Conservation (phyloP, 2,888 invertebrate genomes). For the Trichacis sp. region DNA sequence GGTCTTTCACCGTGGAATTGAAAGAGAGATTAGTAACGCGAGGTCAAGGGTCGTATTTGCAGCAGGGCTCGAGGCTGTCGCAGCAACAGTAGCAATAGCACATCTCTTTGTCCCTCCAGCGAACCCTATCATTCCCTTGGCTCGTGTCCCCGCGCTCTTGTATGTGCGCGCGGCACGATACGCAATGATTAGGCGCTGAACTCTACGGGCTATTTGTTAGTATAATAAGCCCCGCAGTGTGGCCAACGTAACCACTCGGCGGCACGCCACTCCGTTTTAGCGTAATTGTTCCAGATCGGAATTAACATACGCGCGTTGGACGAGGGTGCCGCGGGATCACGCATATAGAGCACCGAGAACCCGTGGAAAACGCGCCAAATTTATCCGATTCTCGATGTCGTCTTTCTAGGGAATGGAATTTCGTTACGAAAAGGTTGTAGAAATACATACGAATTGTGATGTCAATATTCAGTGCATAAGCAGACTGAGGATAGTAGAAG, state of each 20-base stretch:
- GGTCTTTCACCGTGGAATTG: too few relatives aligned
- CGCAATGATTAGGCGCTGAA: constrained; percentile 67
- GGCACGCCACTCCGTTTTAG: constrained; percentile 68
- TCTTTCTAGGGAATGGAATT: too few relatives aligned
- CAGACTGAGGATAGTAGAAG: too few relatives aligned
- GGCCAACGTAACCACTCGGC: constrained; percentile 66
- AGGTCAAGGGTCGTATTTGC: constrained; percentile 3
- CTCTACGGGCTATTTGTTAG: constrained; percentile 69
- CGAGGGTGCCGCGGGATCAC: constrained; percentile 4
- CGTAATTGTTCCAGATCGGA: constrained; percentile 67
- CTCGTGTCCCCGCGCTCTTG: background rate
- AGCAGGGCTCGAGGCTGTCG: too few relatives aligned
- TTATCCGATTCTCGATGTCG: too few relatives aligned
- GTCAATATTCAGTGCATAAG: too few relatives aligned
- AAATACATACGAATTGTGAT: too few relatives aligned
- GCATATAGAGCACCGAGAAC: background rate
- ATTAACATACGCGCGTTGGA: constrained; percentile 61
- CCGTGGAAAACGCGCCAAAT: too few relatives aligned
- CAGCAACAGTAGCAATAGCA: background rate
- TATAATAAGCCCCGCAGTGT: constrained; percentile 67
- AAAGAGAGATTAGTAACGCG: too few relatives aligned
- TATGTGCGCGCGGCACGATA: constrained; percentile 58
- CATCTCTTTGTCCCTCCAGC: constrained; percentile 15
- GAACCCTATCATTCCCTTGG: constrained; percentile 12
- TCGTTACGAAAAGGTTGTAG: too few relatives aligned